Base-by-base conservation (phyloP, 1,140 invertebrate genomes). In the Brachionus calyciflorus region DNA sequence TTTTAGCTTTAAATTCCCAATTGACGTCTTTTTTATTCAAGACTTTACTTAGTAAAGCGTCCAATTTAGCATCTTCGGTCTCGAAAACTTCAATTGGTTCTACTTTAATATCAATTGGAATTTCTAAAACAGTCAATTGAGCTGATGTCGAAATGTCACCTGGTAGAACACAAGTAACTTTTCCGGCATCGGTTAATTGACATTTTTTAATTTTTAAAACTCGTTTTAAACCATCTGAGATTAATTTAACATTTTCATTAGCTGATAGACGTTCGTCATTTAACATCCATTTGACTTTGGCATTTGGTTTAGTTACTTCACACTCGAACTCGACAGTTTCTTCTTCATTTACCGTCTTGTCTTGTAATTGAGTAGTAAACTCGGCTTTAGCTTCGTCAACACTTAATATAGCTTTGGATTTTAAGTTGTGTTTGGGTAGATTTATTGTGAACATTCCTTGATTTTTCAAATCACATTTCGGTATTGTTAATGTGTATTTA, bases 401-500 rank as follows among this genome's bases (percentile, higher is more conserved):
- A n/a, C 46, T 30, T 9, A 73, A 33, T 24, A 73, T 28, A 17
- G 69, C 69, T 41, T 73, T 73, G 3, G 69, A 37, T 10, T 49
- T 48, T 9, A 73, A 41, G 33, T 73, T 49, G 37, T 49, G 30
- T 19, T 28, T 55, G 0, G 69, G 69, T 19, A 73, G 21, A 49
- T 73, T 49, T 17, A 73, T 12, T 12, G 44, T 73, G 33, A 73
- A 73, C 41, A 73, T 73, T 12, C 69, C 69, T 33, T 51, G 44
- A 30, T 73, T 49, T 9, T 49, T 51, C 44, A 73, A 26, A 24
- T 51, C 28, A 73, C 69, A 73, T 37, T 76, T 63, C 5, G 49
- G 46, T 28, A 79, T 78, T 5, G 77, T 78, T n/a, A 79, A 51
- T 3, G 30, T 69, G 30, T 77, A 70, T 63, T 78, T 60, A n/a